Evolutionary conservation across 2,888 invertebrate genomes (phyloP).

Genomic region (Calameuta filiformis): DNA sequence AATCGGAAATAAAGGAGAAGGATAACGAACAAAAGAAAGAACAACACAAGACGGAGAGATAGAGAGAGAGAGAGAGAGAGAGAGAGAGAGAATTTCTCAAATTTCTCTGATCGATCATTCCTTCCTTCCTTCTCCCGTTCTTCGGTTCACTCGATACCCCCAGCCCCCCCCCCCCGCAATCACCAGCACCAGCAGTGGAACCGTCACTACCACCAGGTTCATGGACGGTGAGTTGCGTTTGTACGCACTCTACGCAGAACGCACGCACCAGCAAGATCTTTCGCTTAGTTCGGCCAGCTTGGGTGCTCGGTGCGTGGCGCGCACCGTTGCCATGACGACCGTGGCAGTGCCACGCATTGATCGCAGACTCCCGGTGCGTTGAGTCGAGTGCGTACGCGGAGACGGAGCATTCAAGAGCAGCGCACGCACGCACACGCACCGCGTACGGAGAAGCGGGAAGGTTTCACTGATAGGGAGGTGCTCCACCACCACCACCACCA

Average conservation of each 20-base stretch:
- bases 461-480: not conserved
- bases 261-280: not conserved
- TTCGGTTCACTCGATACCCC: not conserved
- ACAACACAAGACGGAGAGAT: not conserved
- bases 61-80: too few species aligned
- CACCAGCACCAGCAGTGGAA: not conserved
- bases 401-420: constrained; percentile 25
- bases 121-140: constrained; percentile 1
- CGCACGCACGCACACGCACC: constrained; percentile 8
- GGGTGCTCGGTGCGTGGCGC: constrained; percentile 48
- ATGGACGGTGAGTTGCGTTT: not conserved
- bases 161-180: not conserved
- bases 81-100: not conserved
- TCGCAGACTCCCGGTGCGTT: constrained; percentile 65
- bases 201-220: not conserved
- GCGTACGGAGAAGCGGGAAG: constrained; percentile 6
- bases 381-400: constrained; percentile 51
- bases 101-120: not conserved
- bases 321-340: constrained; percentile 63
- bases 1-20: not conserved
- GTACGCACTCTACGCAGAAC: not conserved
- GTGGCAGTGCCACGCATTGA: constrained; percentile 63
- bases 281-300: constrained; percentile 20
- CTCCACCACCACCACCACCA: not conserved
- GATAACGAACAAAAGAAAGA: not conserved